Conservation (phyloP, 37 sponge, comb jelly and placozoan species). For the Diacarnus erythraeanus region DNA sequence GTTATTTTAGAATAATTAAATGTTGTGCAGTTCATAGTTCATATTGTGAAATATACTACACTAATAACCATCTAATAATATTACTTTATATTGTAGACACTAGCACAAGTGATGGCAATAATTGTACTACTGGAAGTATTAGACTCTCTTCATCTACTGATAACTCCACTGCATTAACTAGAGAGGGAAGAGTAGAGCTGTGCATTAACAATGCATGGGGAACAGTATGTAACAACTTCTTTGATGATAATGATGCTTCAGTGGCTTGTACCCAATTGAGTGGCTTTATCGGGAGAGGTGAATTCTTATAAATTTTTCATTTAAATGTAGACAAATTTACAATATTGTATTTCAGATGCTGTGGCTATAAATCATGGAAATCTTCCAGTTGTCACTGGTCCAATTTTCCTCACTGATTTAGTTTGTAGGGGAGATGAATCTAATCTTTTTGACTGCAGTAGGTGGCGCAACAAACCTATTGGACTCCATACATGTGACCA, state of each 20-base stretch:
- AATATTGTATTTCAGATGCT: background rate
- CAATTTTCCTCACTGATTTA: conserved; percentile 15
- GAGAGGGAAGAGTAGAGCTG: conserved; percentile 26
- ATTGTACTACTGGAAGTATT: conserved; percentile 5
- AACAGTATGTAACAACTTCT: conserved; percentile 14
- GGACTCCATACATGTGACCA: conserved; percentile 27
- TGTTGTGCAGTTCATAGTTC: too few relatives aligned
- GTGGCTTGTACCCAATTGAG: conserved; percentile 22
- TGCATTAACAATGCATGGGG: conserved; percentile 47
- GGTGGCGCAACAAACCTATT: background rate
- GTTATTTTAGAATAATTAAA: too few relatives aligned
- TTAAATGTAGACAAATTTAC: too few relatives aligned
- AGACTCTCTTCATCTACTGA: background rate
- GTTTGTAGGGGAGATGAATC: conserved; percentile 25
- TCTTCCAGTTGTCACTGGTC: conserved; percentile 4
- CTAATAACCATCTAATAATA: too few relatives aligned
- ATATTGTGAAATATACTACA: too few relatives aligned
- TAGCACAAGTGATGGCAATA: background rate
- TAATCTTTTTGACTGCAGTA: conserved; percentile 10
- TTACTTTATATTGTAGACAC: too few relatives aligned
- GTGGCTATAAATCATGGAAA: background rate
- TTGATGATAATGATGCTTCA: conserved; percentile 21
- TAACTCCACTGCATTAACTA: background rate
- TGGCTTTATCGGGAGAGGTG: conserved; percentile 8
- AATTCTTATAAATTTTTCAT: background rate